phyloP scores from a whole-genome alignment of 2,113 vertebrate species.

The Lathamus discolor region DNA sequence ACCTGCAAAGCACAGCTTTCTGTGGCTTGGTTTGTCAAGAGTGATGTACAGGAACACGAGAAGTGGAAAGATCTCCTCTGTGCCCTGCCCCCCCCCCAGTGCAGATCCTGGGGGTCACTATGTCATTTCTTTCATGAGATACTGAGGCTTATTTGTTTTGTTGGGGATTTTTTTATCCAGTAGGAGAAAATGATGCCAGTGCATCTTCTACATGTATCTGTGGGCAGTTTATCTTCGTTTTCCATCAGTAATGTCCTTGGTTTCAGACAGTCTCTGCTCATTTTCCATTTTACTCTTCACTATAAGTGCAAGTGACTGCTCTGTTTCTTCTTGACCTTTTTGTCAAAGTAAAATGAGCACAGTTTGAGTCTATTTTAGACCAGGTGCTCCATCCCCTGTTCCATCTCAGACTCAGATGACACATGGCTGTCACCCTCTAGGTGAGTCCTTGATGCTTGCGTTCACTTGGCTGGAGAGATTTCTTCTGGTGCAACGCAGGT shows the following conservation, averaged over 20 bases:
- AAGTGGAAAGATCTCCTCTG: background rate
- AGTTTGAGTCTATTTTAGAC: background rate
- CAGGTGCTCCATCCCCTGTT: background rate
- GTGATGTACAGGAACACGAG: accelerated
- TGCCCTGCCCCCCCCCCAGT: too few species aligned
- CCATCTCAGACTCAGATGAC: background rate
- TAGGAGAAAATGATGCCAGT: background rate
- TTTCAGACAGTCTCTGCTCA: background rate
- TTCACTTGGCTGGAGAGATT: background rate
- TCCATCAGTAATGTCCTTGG: background rate
- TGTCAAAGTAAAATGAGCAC: background rate
- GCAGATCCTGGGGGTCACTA: background rate
- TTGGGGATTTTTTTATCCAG: background rate
- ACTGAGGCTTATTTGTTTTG: background rate
- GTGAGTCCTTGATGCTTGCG: background rate
- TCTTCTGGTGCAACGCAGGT: background rate
- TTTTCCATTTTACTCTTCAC: background rate
- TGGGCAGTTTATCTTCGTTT: background rate
- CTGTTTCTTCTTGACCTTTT: background rate
- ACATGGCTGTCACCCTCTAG: background rate
- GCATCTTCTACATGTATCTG: background rate
- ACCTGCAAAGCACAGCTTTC: background rate
- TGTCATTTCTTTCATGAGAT: background rate
- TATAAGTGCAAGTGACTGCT: background rate
- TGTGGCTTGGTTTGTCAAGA: background rate